Evolutionary conservation across 2,797 vertebrate species (phyloP).

Genomic region (Hozukius guyotensis): DNA sequence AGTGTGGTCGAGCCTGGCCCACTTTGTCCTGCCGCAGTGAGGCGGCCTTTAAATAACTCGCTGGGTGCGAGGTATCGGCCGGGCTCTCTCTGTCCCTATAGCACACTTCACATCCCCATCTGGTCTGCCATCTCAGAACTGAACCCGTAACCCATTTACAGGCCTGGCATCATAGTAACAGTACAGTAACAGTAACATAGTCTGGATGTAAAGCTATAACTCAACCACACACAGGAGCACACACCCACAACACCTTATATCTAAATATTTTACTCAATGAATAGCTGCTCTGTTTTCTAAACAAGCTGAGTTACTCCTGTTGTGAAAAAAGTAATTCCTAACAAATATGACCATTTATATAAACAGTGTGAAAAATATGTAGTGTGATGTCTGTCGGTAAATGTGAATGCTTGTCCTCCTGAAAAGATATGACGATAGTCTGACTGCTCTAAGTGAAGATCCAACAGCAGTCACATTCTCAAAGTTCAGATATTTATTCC

Average conservation of each 20-base stretch:
- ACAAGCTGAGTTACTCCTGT: not conserved
- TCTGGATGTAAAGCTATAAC: constrained; percentile 4
- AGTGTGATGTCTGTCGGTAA: not conserved
- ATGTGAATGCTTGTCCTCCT: not conserved
- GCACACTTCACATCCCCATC: constrained; percentile 58
- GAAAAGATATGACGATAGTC: not conserved
- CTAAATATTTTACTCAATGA: not conserved
- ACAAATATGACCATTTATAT: not conserved
- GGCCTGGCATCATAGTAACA: constrained; percentile 40
- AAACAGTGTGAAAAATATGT: not conserved
- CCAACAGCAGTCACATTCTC: not conserved
- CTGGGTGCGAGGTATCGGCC: constrained; percentile 23
- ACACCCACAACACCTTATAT: not conserved
- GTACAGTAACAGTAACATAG: constrained; percentile 6
- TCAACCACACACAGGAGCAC: not conserved
- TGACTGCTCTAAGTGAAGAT: not conserved
- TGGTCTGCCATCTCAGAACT: constrained; percentile 47
- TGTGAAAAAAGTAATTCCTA: not conserved
- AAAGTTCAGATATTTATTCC: constrained; percentile 23
- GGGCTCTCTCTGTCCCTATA: constrained; percentile 41
- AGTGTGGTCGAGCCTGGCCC: constrained; percentile 56
- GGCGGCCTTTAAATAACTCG: constrained; percentile 75
- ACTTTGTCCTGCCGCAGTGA: constrained; percentile 66
- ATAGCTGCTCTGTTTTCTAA: not conserved
- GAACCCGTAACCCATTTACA: constrained; percentile 69